Evolutionary conservation across 2,113 vertebrate genomes (phyloP).

Genomic region (Galeopterus variegatus): DNA sequence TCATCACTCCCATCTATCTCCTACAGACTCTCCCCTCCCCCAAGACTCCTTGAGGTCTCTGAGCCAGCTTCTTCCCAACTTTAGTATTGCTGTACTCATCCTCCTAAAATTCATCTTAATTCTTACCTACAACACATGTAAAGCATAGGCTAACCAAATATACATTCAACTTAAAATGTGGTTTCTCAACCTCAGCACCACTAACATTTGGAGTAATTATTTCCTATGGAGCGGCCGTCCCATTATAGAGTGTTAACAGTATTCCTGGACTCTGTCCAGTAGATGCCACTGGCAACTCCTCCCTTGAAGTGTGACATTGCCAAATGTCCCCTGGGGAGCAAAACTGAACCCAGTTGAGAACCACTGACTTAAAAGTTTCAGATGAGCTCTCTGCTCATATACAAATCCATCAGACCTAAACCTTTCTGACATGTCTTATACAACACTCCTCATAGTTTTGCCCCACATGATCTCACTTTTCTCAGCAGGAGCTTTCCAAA

Average conservation of each 20-base stretch:
- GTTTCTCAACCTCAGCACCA: not conserved
- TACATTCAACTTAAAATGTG: not conserved
- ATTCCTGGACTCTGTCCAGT: not conserved
- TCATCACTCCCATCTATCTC: not conserved
- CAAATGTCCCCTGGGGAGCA: not conserved
- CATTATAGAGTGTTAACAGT: not conserved
- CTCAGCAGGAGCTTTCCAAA: constrained; percentile 50
- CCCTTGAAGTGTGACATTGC: not conserved
- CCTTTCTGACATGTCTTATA: not conserved
- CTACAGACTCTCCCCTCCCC: not conserved
- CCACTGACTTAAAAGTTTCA: not conserved
- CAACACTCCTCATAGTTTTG: not conserved
- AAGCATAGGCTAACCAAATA: no score
- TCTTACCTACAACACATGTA: no score
- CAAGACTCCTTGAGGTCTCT: not conserved
- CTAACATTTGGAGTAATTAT: not conserved
- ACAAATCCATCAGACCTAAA: not conserved
- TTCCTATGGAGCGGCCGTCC: not conserved
- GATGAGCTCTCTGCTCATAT: not conserved
- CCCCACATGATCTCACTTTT: constrained; percentile 43
- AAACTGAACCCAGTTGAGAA: not conserved
- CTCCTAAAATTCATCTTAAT: constrained; percentile 37
- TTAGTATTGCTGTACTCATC: not conserved
- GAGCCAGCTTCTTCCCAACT: not conserved
- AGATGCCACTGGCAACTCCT: not conserved